Evolutionary conservation across 2,113 vertebrate genomes (phyloP), one percentile per base, ranked within the genome.

Genomic region (Mellivora capensis): DNA sequence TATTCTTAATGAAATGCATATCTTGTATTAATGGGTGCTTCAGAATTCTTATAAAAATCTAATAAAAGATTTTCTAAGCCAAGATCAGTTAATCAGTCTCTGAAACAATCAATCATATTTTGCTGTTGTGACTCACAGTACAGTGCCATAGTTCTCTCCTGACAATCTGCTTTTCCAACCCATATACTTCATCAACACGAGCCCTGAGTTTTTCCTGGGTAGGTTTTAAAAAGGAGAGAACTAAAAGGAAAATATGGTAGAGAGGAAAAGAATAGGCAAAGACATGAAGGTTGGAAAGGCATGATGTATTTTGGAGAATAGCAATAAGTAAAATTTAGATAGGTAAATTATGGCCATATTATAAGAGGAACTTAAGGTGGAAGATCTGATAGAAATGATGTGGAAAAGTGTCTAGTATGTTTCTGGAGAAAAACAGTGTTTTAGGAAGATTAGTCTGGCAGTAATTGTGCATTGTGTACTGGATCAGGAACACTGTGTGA

Each of bases 61-160:
- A 87, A 20, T 77, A 59, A 54, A 71, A 93, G 34, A 67, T 97
- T 93, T 94, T 96, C 80, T 88, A 61, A 91, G 49, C 34, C 52
- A 91, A 39, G n/a, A 6, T 84, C 49, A 83, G 61, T 62, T 62
- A 29, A 54, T 54, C 52, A 62, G 6, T 13, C 61, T 12, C 27
- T 62, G 27, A 62, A 89, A 72, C 47, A 77, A 64, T n/a, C 80
- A 39, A 31, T 42, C 15, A 52, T 25, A 49, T 34, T 34, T 54
- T 44, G 62, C 81, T 76, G 7, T 59, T 76, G 52, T 81, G 62
- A 57, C 23, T 91, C 25, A 69, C 39, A 89, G 67, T 76, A 14
- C 34, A 17, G 29, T 54, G n/a, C 39, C 15, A 20, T 54, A 90
- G 27, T 57, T 95, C 81, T 84, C 14, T 76, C 39, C 62, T 83